Evolutionary conservation across 1,140 invertebrate genomes (phyloP).

Genomic region (Megalopta genalis): DNA sequence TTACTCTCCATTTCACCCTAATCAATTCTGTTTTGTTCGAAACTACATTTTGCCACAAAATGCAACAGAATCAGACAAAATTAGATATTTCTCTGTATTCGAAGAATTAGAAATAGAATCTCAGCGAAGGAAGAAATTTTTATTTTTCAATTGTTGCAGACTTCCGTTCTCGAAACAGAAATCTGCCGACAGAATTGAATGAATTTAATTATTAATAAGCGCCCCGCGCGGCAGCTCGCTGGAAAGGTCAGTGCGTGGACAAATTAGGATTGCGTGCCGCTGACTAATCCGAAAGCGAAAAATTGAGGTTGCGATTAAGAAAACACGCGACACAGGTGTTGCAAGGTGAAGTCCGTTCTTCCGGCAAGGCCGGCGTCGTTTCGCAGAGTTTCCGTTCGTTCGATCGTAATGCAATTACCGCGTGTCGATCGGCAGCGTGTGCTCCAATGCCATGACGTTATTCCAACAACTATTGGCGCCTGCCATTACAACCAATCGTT

Average conservation of each 20-base stretch:
- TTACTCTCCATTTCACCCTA: too few relatives aligned
- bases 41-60: too few relatives aligned
- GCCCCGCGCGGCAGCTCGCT: background rate
- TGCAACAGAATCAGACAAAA: too few relatives aligned
- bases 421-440: background rate
- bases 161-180: too few relatives aligned
- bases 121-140: too few relatives aligned
- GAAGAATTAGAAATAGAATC: too few relatives aligned
- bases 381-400: background rate
- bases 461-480: background rate
- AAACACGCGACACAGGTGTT: background rate
- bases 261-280: background rate
- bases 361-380: conserved; percentile 16
- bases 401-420: background rate
- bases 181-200: background rate
- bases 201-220: background rate
- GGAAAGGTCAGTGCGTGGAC: background rate
- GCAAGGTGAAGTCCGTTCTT: conserved; percentile 8
- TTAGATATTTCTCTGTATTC: too few relatives aligned
- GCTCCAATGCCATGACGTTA: background rate
- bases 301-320: conserved; percentile 46
- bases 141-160: too few relatives aligned
- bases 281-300: background rate
- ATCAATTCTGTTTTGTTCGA: too few relatives aligned
- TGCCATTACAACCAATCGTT: background rate